Percentiles rank a stretch among this genome's conserved stretches.
These are phyloP conservation scores for Axis porcinus DNA, from an alignment of 2,113 vertebrate species.

Conservation along the genomic window DNA sequence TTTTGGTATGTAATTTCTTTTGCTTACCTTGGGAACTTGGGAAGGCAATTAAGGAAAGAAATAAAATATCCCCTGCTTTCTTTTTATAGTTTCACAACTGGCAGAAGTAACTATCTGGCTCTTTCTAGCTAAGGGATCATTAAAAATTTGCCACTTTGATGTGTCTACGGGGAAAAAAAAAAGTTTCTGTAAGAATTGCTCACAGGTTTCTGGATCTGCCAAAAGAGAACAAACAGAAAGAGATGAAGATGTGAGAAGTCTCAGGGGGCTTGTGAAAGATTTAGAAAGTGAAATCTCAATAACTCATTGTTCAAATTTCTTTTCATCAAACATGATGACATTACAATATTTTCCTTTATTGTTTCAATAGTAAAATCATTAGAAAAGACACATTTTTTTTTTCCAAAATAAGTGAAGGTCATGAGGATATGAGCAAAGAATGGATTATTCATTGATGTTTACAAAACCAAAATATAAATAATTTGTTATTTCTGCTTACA, in stretches of 20 bases:
- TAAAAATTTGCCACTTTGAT: conserved; percentile 62
- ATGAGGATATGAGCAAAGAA: not conserved
- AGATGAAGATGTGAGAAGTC: not conserved
- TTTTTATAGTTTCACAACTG: conserved; percentile 40
- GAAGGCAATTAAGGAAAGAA: conserved; percentile 50
- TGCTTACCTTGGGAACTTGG: conserved; percentile 4
- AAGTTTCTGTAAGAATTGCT: conserved; percentile 8
- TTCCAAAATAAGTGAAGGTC: not conserved
- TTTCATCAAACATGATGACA: not conserved
- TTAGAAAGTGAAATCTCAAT: conserved; percentile 29
- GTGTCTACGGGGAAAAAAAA: not conserved
- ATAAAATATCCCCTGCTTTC: not conserved
- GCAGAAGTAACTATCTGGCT: not conserved
- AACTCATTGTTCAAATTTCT: not conserved
- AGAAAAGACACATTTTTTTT: not conserved
- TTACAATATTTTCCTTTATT: not conserved
- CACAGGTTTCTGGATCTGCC: not conserved
- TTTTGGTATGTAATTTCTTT: not conserved
- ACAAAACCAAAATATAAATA: not conserved
- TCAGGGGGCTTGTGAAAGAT: not conserved
- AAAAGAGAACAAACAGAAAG: conserved; percentile 38
- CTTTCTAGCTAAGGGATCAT: conserved; percentile 31
- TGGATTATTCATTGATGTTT: not conserved
- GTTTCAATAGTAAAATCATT: not conserved
- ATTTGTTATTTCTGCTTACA: not conserved